A percentile compares a stretch with the other conserved stretches of the same genome.
Conservation (phyloP, 2,888 invertebrate species). For the Sarcophaga variegata region DNA sequence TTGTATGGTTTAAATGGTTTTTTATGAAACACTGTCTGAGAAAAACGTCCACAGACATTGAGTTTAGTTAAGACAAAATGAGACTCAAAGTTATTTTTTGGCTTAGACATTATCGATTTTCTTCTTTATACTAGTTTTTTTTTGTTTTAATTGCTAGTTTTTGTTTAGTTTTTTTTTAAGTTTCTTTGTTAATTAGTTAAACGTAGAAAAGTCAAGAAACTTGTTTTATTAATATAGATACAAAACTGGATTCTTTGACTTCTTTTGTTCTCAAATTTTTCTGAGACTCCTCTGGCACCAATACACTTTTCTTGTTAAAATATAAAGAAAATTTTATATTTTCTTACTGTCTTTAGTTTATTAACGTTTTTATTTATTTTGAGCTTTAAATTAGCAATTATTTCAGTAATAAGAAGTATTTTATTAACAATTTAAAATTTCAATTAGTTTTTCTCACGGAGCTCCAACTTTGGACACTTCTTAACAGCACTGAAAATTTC, state of each 20-base stretch:
- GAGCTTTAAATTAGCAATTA: not conserved
- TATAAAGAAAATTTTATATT: too few species aligned
- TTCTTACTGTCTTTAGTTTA: too few species aligned
- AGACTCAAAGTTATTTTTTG: not conserved
- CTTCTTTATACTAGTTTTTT: not conserved
- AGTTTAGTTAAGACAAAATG: not conserved
- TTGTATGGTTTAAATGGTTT: constrained; percentile 15
- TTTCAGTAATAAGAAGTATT: not conserved
- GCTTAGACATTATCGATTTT: constrained; percentile 28
- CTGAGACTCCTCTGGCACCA: constrained; percentile 18
- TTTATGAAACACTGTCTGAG: not conserved
- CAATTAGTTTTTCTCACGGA: constrained; percentile 14
- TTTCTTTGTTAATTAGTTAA: constrained; percentile 34
- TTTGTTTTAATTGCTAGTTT: constrained; percentile 13
- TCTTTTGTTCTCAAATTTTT: constrained; percentile 15
- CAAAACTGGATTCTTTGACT: constrained; percentile 31
- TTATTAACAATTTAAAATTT: constrained; percentile 11
- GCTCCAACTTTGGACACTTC: constrained; percentile 14
- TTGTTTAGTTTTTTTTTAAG: constrained; percentile 24
- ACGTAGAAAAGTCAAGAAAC: constrained; percentile 10
- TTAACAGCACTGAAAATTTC: constrained; percentile 62
- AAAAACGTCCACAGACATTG: constrained; percentile 40
- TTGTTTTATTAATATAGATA: constrained; percentile 34
- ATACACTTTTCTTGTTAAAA: too few species aligned
- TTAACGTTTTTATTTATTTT: too few species aligned